Percentiles rank a stretch among this genome's conserved stretches.
Evolutionary conservation across 1,140 invertebrate species (phyloP).

Genomic region (Nixonia krombeini): DNA sequence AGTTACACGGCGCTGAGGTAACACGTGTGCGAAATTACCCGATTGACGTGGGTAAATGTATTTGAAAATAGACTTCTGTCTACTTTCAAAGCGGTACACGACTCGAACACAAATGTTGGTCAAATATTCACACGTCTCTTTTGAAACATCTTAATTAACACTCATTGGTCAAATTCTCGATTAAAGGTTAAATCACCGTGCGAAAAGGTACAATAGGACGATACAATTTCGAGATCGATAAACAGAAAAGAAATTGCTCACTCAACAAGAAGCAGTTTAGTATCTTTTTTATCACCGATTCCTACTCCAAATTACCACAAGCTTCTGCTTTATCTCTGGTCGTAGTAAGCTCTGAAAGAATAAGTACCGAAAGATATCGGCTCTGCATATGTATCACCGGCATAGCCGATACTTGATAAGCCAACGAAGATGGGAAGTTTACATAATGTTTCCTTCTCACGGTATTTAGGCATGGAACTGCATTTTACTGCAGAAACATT

Average conservation of each 20-base stretch:
- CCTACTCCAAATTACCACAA: conserved; percentile 60
- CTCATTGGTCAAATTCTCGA: too few relatives aligned
- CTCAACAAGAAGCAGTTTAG: conserved; percentile 32
- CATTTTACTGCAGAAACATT: too few relatives aligned
- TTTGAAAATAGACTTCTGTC: conserved; percentile 36
- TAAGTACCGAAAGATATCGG: conserved; percentile 67
- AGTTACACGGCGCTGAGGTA: conserved; percentile 22
- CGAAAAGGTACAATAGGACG: too few relatives aligned
- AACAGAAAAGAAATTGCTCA: conserved; percentile 13
- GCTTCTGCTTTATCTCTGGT: conserved; percentile 62
- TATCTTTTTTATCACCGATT: conserved; percentile 51
- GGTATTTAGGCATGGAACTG: conserved; percentile 47
- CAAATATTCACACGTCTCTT: too few relatives aligned
- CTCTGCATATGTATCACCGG: conserved; percentile 67
- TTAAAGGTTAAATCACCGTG: too few relatives aligned
- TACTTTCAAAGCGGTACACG: conserved; percentile 28
- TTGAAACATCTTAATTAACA: too few relatives aligned
- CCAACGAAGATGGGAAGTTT: conserved; percentile 31
- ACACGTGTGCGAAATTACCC: conserved; percentile 36
- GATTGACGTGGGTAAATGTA: conserved; percentile 41
- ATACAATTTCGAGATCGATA: too few relatives aligned
- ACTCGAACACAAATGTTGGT: conserved; percentile 15
- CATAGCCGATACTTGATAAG: conserved; percentile 59
- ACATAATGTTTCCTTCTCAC: too few relatives aligned
- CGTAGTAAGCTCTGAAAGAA: conserved; percentile 62